Conservation (phyloP, 2,113 vertebrate species). For the Rhinolophus sinicus region DNA sequence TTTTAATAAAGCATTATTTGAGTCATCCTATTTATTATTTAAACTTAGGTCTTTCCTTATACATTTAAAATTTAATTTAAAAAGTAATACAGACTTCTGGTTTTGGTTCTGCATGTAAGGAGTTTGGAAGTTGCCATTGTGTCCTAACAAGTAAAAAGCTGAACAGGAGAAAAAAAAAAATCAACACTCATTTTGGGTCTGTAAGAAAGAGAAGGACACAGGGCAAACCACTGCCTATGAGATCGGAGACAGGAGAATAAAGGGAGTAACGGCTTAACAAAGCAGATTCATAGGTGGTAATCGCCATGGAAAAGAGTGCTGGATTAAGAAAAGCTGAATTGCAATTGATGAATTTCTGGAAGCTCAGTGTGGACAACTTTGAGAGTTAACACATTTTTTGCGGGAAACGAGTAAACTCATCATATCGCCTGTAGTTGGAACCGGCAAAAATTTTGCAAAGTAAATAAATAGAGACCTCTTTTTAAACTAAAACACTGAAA, state of each 20-base stretch:
- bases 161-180: not conserved
- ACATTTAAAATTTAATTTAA: slow-evolving; percentile 11
- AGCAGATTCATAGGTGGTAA: not conserved
- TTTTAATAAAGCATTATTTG: slow-evolving; percentile 12
- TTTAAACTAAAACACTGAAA: too few relatives aligned
- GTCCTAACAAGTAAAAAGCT: not conserved
- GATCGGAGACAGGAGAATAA: not conserved
- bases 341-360: not conserved
- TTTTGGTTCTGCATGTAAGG: not conserved
- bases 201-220: not conserved
- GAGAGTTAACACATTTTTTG: too few relatives aligned
- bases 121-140: not conserved
- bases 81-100: not conserved
- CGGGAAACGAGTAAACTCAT: too few relatives aligned
- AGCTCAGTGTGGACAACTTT: not conserved
- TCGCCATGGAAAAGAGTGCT: not conserved
- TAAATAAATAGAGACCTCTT: too few relatives aligned
- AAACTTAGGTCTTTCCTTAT: not conserved
- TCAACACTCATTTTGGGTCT: not conserved
- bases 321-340: not conserved
- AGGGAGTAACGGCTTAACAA: not conserved
- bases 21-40: slow-evolving; percentile 27
- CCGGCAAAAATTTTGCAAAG: too few relatives aligned
- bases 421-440: too few relatives aligned
- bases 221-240: not conserved